These are phyloP conservation scores for Megalops cyprinoides DNA, from an alignment of 2,797 vertebrate genomes.

Conservation along the genomic window DNA sequence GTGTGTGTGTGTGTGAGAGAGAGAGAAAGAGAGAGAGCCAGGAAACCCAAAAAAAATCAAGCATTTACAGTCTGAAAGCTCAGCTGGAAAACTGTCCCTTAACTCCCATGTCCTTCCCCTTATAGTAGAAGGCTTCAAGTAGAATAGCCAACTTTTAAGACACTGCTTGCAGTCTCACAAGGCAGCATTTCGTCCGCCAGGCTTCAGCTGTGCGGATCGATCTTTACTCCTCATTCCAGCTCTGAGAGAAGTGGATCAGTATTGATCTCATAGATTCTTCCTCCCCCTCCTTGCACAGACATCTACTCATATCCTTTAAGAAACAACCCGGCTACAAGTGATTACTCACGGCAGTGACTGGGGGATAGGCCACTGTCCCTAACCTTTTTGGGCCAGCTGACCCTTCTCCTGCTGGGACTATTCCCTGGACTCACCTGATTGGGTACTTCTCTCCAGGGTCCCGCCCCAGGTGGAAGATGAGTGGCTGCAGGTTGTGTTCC, in stretches of 20 bases:
- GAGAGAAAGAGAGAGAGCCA: too few relatives aligned
- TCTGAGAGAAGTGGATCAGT: constrained; percentile 60
- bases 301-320: neutral
- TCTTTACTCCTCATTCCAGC: constrained; percentile 39
- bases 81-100: too few relatives aligned
- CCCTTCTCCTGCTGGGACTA: too few relatives aligned
- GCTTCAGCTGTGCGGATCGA: constrained; percentile 67
- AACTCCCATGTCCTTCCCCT: constrained; percentile 55
- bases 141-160: constrained; percentile 66
- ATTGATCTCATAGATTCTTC: constrained; percentile 61
- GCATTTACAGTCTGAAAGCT: neutral
- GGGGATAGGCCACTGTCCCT: too few relatives aligned
- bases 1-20: too few relatives aligned
- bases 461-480: constrained; percentile 90
- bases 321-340: neutral
- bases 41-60: neutral
- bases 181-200: constrained; percentile 65
- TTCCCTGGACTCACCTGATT: constrained; percentile 81
- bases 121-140: constrained; percentile 41
- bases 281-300: neutral
- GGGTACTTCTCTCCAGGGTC: constrained; percentile 93
- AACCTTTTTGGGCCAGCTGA: too few relatives aligned
- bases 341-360: neutral
- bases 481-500: constrained; percentile 82
- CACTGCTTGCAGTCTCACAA: constrained; percentile 57